phyloP scores from a whole-genome alignment of 2,797 vertebrate genomes.

The Acanthurus leucopareius region DNA sequence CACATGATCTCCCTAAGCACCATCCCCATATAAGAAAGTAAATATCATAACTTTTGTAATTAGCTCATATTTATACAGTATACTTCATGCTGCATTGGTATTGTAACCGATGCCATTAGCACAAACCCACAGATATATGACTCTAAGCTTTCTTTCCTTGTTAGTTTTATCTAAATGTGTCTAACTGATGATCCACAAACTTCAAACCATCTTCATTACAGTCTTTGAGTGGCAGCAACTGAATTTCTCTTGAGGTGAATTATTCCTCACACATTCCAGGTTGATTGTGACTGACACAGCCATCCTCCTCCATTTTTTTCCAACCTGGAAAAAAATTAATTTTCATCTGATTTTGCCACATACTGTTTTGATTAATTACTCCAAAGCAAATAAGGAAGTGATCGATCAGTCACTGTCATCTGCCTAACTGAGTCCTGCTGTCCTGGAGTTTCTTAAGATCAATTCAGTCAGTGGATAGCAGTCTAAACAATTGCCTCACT shows the following conservation, averaged over 20 bases:
- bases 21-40: too few relatives aligned
- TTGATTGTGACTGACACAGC: conserved; percentile 15
- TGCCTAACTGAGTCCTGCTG: conserved; percentile 26
- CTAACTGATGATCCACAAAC: not conserved
- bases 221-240: not conserved
- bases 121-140: too few relatives aligned
- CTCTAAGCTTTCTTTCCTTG: too few relatives aligned
- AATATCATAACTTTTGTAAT: too few relatives aligned
- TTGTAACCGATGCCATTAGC: too few relatives aligned
- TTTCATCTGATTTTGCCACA: conserved; percentile 2
- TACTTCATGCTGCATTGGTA: too few relatives aligned
- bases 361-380: conserved; percentile 33
- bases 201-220: not conserved
- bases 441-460: conserved; percentile 21
- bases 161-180: too few relatives aligned
- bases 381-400: conserved; percentile 13
- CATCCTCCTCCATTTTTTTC: not conserved
- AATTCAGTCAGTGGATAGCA: conserved; percentile 19
- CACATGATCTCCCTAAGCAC: not conserved
- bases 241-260: not conserved
- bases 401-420: conserved; percentile 44
- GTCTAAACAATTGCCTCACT: conserved; percentile 13
- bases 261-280: conserved; percentile 2
- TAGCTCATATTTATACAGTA: too few relatives aligned
- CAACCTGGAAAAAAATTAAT: not conserved